Base-by-base conservation (phyloP, 2,113 vertebrate species). In the Sinocyclocheilus maitianheensis region DNA sequence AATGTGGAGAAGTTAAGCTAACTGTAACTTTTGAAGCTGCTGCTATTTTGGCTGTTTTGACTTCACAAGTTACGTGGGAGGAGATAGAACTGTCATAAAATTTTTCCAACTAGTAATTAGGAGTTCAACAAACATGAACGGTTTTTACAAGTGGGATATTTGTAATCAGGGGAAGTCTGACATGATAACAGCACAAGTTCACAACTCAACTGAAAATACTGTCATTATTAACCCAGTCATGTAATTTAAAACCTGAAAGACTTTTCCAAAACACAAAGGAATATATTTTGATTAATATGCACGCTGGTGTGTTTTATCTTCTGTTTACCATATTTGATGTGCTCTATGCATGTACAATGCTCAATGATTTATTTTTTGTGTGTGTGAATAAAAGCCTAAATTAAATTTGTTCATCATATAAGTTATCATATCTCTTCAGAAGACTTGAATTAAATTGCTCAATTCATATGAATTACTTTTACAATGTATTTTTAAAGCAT, bases 71-170 rank as follows among this genome's bases (percentile, higher is more conserved):
- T 53, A 53, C 0, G 24, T 53, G 75, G 75, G 46, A 75, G 40
- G 11, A 4, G 24, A 53, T 12, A 3, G 16, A 77, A 7, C 46
- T 9, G 48, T 7, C 75, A 48, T 10, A 26, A 7, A 53, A 77
- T n/a, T 46, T 77, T 77, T 77, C n/a, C 24, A 53, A 26, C 75
- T 77, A 24, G 75, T 53, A 77, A 75, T 75, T 43, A 51, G n/a
- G 24, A 77, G 75, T 53, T 77, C 48, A 77, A 24, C 72, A 75
- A 77, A 53, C 46, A 77, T 53, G n/a, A 16, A 48, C 7, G n/a
- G 0, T 77, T 48, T 26, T 51, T 18, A 77, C 46, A 48, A 53
- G 75, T 22, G 37, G 71, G 9, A 72, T n/a, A 43, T 18, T 22
- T 43, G 20, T 43, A 74, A 40, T n/a, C 24, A 48, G 16, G 0